Evolutionary conservation across 2,113 vertebrate genomes (phyloP), one percentile per base, ranked within the genome.

Genomic region (Nicator chloris): DNA sequence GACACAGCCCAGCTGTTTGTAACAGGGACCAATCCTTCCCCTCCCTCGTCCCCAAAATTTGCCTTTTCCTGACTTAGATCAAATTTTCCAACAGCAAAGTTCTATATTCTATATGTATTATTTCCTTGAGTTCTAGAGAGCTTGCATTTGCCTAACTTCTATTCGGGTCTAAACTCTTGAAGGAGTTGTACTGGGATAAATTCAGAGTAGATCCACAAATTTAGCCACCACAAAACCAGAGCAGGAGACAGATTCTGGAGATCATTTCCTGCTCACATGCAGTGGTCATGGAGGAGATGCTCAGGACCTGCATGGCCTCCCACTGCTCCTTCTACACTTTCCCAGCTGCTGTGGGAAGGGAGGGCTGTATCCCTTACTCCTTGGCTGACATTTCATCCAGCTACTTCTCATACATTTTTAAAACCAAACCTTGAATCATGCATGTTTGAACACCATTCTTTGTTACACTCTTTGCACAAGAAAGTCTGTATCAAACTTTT

Each of bases 241-340:
- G 35, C 33, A 40, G 28, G 23, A 63, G 51, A 20, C 6, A 24
- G 53, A n/a, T 57, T 42, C 15, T 47, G 56, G 30, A 24, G 30
- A 22, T 18, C 7, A n/a, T 54, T 44, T 16, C 78, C 64, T 69
- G 65, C 69, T 51, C 6, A 3, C 17, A 2, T 3, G 3, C 4
- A 11, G 30, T 15, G 56, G 28, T 39, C 44, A 37, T 60, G 15
- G 26, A 59, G 65, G 21, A 69, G 83, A 31, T 19, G 57, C 37
- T 14, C 4, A 30, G 47, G 33, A 31, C 17, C 66, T 4, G 15
- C 9, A 0, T 0, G 4, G 31, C 35, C 49, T 72, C 28, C 4
- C 6, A 3, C 64, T 6, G n/a, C 80, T 15, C 47, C 13, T 16
- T 2, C 51, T 16, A 1, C 15, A 28, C 20, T n/a, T 47, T 28